Base-by-base conservation (phyloP, 1,140 invertebrate genomes). In the Neodiprion virginianus region DNA sequence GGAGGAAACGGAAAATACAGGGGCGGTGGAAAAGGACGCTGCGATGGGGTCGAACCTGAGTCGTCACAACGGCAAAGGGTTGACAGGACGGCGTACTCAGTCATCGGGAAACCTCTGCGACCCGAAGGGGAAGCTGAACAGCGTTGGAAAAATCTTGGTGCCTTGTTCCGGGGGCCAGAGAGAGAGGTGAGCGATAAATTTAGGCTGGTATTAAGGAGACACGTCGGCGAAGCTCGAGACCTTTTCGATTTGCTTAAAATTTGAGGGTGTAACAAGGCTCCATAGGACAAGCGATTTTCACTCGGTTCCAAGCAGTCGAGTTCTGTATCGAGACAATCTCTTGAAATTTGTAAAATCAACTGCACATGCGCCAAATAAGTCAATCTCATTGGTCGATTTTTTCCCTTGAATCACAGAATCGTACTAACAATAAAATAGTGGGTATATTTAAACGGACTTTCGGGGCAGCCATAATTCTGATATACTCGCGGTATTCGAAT, bases 31-130 rank as follows among this genome's bases (percentile, higher is more conserved):
- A 72, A 76, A 70, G 53, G 69, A 74, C 23, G 11, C 71, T 53
- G 84, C 83, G 74, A 94, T 94, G 93, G 93, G 93, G 77, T 93
- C 93, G 47, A 94, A 94, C 87, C 89, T 94, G 74, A 94, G 93
- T 85, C 90, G 93, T 53, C 92, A 93, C 82, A 93, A 90, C 76
- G 90, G 90, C 74, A 94, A 94, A 85, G 93, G 91, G 75, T 87
- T 92, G 79, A 88, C 91, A 17, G 93, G 93, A 53, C 90, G 94
- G 11, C 89, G 93, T 69, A 93, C 93, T 5, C 91, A 93, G 74
- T 94, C 93, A 48, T 93, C 92, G 75, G 93, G 93, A 1, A 89
- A 90, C 73, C 79, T 90, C 40, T 89, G 88, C 80, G 86, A 89
- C 11, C 81, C 86, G 1, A 87, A 87, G 28, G 85, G 85, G 8